phyloP scores from a whole-genome alignment of 2,113 vertebrate genomes.

The Pogonocichla stellata region DNA sequence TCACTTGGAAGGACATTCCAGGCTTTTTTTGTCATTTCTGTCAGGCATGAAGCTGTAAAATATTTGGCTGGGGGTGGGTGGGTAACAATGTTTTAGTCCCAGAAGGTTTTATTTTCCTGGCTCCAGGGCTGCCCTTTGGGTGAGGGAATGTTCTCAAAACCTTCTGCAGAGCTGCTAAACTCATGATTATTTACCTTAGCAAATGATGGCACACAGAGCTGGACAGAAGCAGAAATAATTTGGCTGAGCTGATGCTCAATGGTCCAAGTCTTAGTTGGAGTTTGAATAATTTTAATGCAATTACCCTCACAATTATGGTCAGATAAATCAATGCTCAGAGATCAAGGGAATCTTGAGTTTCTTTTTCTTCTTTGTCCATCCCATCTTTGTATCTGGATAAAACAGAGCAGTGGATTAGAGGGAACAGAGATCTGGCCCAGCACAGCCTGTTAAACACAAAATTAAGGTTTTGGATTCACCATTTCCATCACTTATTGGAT shows the following conservation, averaged over 20 bases:
- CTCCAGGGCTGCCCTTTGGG: neutral
- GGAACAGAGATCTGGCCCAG: neutral
- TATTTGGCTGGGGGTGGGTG: neutral
- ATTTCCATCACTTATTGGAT: neutral
- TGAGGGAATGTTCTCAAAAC: neutral
- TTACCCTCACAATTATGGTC: neutral
- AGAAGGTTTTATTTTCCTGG: neutral
- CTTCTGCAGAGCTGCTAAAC: neutral
- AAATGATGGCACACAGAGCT: neutral
- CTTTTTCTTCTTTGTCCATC: neutral
- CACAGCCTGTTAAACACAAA: neutral
- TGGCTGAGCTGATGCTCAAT: conserved; percentile 8
- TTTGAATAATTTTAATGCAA: conserved; percentile 32
- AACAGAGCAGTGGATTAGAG: neutral
- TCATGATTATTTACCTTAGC: neutral
- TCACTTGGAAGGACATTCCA: neutral
- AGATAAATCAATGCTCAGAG: neutral
- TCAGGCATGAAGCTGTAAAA: neutral
- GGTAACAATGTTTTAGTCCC: no score
- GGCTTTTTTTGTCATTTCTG: neutral
- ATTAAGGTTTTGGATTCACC: neutral
- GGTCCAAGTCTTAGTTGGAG: neutral
- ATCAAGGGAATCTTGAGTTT: neutral
- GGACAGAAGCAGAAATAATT: conserved; percentile 1
- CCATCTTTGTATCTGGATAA: neutral